Percentiles rank a stretch among this genome's conserved stretches.
These are phyloP conservation scores for Karalla daura DNA, from an alignment of 2,797 vertebrate genomes.

Conservation along the genomic window DNA sequence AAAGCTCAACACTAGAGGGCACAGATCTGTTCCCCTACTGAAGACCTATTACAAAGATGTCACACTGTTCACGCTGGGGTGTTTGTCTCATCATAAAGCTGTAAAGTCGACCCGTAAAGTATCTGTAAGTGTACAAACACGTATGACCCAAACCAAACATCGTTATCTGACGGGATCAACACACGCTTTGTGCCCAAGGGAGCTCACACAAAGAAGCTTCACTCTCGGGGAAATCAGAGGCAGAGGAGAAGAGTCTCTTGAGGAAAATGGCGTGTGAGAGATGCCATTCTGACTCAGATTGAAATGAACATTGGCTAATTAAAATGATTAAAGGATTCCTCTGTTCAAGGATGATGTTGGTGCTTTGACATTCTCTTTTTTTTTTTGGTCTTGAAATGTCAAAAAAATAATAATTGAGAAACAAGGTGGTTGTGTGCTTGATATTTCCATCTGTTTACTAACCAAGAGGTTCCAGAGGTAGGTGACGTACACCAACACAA, in stretches of 20 bases:
- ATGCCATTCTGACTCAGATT: background rate
- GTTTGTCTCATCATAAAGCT: background rate
- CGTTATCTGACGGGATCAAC: background rate
- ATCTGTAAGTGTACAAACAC: too few relatives aligned
- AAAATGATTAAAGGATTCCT: background rate
- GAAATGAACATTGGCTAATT: background rate
- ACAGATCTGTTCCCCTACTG: background rate
- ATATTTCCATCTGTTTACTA: background rate
- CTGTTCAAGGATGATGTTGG: background rate
- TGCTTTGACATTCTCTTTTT: slow-evolving; percentile 7
- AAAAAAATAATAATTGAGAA: background rate
- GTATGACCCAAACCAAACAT: background rate
- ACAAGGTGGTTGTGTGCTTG: background rate
- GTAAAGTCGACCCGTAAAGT: too few relatives aligned
- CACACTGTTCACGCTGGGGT: background rate
- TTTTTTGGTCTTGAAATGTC: background rate
- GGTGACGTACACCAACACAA: background rate
- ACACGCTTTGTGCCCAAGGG: too few relatives aligned
- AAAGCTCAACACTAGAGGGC: slow-evolving; percentile 44
- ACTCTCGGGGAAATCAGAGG: too few relatives aligned
- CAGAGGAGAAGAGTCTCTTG: background rate
- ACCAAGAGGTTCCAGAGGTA: background rate
- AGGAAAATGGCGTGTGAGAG: background rate
- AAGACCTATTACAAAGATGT: background rate
- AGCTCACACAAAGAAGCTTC: too few relatives aligned